These are phyloP conservation scores for Artibeus lituratus DNA, from an alignment of 2,797 vertebrate species.

Conservation along the genomic window DNA sequence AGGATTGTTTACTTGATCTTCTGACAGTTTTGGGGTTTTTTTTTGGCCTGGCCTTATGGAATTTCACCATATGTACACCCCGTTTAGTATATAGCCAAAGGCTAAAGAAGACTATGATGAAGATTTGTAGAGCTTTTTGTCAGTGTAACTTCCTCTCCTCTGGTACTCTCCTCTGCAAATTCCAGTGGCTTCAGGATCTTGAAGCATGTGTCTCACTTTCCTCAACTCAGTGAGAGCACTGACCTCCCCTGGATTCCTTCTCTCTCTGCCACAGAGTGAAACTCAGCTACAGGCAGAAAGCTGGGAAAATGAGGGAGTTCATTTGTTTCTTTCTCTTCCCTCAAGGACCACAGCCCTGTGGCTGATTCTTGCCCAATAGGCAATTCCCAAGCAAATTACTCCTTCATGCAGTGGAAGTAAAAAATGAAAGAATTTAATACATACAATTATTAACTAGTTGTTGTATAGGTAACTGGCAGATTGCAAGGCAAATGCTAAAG, in stretches of 20 bases:
- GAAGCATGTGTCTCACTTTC: neutral
- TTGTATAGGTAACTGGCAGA: neutral
- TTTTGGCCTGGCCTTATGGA: neutral
- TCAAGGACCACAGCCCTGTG: neutral
- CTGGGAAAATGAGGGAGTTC: neutral
- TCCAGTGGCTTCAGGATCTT: neutral
- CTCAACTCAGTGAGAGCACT: neutral
- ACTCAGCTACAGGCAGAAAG: neutral
- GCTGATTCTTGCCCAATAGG: neutral
- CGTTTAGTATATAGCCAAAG: neutral
- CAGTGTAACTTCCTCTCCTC: neutral
- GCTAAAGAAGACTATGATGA: neutral
- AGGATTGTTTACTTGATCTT: neutral
- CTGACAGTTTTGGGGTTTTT: neutral
- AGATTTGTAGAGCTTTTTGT: neutral
- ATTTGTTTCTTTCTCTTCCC: neutral
- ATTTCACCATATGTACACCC: neutral
- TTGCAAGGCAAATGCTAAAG: neutral
- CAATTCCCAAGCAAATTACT: neutral
- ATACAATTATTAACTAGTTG: neutral
- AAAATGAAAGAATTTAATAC: neutral
- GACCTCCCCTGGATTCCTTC: neutral
- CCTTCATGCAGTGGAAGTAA: neutral
- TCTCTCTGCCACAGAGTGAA: neutral
- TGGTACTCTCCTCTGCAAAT: neutral